Conservation (phyloP, 2,888 invertebrate species). For the Xestia rhomboidea region DNA sequence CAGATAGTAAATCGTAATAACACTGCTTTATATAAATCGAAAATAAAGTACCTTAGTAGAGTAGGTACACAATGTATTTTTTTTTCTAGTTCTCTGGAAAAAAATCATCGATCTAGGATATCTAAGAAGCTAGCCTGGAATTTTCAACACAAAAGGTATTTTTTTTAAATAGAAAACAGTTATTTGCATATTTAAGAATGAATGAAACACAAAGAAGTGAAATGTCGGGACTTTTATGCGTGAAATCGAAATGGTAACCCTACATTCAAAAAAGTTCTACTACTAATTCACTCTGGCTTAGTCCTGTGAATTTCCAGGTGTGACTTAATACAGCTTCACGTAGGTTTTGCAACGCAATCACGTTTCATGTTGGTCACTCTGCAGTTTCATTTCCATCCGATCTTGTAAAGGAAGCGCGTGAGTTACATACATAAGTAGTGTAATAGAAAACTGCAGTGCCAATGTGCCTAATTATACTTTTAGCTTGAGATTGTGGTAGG, state of each 20-base stretch:
- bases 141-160: no score
- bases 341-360: slow-evolving; percentile 17
- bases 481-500: neutral
- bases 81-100: no score
- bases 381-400: slow-evolving; percentile 20
- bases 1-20: neutral
- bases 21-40: neutral
- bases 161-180: neutral
- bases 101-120: no score
- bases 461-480: neutral
- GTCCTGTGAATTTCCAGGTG: neutral
- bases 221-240: neutral
- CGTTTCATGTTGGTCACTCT: slow-evolving; percentile 14
- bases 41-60: no score
- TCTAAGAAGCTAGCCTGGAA: no score
- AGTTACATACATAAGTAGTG: neutral
- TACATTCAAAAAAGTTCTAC: neutral
- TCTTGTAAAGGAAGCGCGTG: slow-evolving; percentile 17
- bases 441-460: neutral
- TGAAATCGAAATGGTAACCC: neutral
- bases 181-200: neutral
- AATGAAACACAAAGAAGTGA: neutral
- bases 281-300: no score
- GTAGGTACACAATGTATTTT: no score
- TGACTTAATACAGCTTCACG: slow-evolving; percentile 4